Evolutionary conservation across 2,888 invertebrate species (phyloP).

Genomic region (Amiota mariae): DNA sequence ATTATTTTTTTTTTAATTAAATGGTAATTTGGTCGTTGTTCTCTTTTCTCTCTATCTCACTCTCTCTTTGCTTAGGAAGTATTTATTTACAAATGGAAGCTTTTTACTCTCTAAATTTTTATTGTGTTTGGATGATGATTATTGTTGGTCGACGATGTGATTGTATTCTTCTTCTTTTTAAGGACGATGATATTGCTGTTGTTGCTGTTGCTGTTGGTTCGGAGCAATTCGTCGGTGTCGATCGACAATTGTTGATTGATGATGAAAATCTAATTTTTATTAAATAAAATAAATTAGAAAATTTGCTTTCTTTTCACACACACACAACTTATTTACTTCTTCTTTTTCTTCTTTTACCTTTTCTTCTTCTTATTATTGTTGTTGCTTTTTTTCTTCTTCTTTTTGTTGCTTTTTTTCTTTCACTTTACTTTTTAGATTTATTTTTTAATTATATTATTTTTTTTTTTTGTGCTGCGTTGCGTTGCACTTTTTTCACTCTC

Average conservation of each 20-base stretch:
- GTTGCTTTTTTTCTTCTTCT: no score
- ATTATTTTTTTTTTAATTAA: background rate
- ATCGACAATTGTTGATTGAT: no score
- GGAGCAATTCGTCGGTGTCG: no score
- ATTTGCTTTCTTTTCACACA: no score
- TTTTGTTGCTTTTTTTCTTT: no score
- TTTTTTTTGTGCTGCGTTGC: no score
- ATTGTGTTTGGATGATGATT: conserved; percentile 1
- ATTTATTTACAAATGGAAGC: background rate
- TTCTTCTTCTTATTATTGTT: conserved; percentile 15
- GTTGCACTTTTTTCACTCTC: no score
- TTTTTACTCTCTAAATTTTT: conserved; percentile 9
- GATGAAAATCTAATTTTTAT: no score
- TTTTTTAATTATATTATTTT: no score
- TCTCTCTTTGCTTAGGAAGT: background rate
- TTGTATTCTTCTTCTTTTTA: conserved; percentile 31
- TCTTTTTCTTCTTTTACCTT: background rate
- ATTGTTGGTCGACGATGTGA: conserved; percentile 19
- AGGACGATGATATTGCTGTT: conserved; percentile 24
- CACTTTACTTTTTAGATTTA: no score
- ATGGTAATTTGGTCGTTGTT: background rate
- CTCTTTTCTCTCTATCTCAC: background rate
- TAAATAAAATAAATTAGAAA: no score
- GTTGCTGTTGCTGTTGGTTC: conserved; percentile 31
- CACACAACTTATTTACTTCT: no score